Evolutionary conservation across 2,113 vertebrate genomes (phyloP), one percentile per base, ranked within the genome.

Genomic region (Ictalurus furcatus): DNA sequence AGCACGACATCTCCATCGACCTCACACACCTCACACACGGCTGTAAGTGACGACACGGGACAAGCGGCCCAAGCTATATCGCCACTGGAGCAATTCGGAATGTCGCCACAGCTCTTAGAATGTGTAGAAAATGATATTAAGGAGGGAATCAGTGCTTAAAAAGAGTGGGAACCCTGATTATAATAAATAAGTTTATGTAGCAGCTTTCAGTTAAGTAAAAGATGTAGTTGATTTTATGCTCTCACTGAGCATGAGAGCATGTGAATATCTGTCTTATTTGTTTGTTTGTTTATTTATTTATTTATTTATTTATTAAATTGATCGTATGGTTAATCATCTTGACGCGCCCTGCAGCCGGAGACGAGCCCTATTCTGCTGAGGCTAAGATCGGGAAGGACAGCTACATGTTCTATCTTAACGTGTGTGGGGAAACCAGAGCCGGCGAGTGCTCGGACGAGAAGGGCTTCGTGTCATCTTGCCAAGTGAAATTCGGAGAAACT

Each of bases 1-100:
- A 98, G 91, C 97, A 99, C 0, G 96, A 98, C 88, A 93, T 99
- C 92, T 92, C 96, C 78, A 93, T 99, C 5, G 96, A 99, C 94
- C 96, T 99, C 8, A 95, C 86, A 0, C 97, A 97, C 0, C 97
- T 99, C 54, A 95, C 59, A 16, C 90, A 92, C 16, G 5, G 3
- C 88, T 89, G 98, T 98, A 92, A 95, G 93, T 76, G 37, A 74
- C 16, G 1, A 37, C 40, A 37, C 52, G 30, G 61, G 14, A 9
- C 11, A n/a, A 34, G 73, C 21, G 37, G 73, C 19, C 23, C 19
- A 4, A 25, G 19, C 17, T 9, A 4, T 11, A 28, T 25, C 76
- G 28, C 23, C 44, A 2, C 76, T 16, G 23, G 21, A 28, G 3
- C 76, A n/a, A 16, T 2, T 23, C 14, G 14, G 34, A 30, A 30